Base-by-base conservation (phyloP, 2,888 invertebrate species). In the Metellina segmentata region DNA sequence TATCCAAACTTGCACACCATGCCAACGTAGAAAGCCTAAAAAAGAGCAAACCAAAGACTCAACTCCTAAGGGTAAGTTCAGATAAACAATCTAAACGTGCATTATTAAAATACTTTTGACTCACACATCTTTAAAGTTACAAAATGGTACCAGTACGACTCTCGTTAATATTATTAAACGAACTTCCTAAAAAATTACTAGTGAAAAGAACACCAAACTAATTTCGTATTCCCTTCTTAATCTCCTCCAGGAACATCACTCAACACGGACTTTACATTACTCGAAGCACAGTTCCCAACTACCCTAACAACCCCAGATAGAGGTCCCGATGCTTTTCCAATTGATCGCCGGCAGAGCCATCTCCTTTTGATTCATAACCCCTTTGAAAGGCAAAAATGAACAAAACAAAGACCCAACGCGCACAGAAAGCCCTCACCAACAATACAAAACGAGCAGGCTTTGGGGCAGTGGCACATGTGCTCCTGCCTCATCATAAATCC, bases 401-500 rank as follows among this genome's bases (percentile, higher is more conserved):
- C 34, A 48, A 77, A 77, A 77, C 51, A 49, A 13, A 13, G 51
- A 9, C 16, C 19, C 49, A 77, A 51, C 51, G 34, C 34, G 34
- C 34, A 34, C 34, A 34, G 34, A 34, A 34, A 34, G 34, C 34
- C 34, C 34, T 34, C 34, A 34, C n/a, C 13, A 52, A 79, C 79
- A 79, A 79, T 61, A 79, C 79, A 79, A 79, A 79, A 79, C 61
- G 61, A 79, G 34, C 53, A 20, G 74, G 13, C 61, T 61, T 20
- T 20, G 34, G 34, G 34, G 51, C 34, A 70, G 72, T 61, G 34
- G 51, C 61, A 20, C 88, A 88, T 72, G 69, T 88, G 88, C 81
- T 75, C 6, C 20, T 88, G 88, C 88, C 7, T 81, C 75, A 72
- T 88, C 88, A 88, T 88, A 88, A 88, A 88, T 88, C 88, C 72